Evolutionary conservation across 2,888 invertebrate genomes (phyloP).

Genomic region (Papilio gigon): DNA sequence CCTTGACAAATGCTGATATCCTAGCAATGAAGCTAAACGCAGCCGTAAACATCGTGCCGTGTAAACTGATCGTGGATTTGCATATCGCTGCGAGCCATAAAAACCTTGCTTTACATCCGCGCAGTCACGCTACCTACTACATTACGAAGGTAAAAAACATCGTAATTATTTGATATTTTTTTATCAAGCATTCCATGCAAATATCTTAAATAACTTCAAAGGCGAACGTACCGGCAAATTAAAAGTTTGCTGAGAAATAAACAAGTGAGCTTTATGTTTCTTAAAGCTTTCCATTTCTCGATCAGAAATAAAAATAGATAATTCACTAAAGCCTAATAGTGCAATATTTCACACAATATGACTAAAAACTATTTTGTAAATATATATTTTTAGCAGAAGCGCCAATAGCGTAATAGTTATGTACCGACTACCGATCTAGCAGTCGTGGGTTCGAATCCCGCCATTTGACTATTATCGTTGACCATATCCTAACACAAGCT

Average conservation of each 20-base stretch:
- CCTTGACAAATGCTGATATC: slow-evolving; percentile 14
- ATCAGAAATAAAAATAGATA: not conserved
- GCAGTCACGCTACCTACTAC: slow-evolving; percentile 17
- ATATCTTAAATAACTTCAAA: not conserved
- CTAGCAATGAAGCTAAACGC: slow-evolving; percentile 24
- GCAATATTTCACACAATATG: not conserved
- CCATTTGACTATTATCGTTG: too few relatives aligned
- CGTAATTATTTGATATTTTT: slow-evolving; percentile 14
- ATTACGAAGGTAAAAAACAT: slow-evolving; percentile 1
- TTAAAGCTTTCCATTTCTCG: not conserved
- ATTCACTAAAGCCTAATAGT: not conserved
- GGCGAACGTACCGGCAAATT: not conserved
- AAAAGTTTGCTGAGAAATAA: slow-evolving; percentile 3
- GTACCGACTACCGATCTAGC: too few relatives aligned
- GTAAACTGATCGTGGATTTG: slow-evolving; percentile 27
- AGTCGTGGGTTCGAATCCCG: too few relatives aligned
- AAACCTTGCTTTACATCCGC: slow-evolving; percentile 22
- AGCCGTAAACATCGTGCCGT: slow-evolving; percentile 18
- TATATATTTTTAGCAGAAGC: too few relatives aligned
- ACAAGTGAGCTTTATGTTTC: not conserved
- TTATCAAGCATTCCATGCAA: not conserved
- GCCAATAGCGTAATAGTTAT: too few relatives aligned
- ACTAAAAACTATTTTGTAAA: too few relatives aligned
- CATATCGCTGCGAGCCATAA: slow-evolving; percentile 22
- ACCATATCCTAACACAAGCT: too few relatives aligned